Evolutionary conservation across 2,113 vertebrate genomes (phyloP), one percentile per base, ranked within the genome.

Genomic region (Notiomystis cincta): DNA sequence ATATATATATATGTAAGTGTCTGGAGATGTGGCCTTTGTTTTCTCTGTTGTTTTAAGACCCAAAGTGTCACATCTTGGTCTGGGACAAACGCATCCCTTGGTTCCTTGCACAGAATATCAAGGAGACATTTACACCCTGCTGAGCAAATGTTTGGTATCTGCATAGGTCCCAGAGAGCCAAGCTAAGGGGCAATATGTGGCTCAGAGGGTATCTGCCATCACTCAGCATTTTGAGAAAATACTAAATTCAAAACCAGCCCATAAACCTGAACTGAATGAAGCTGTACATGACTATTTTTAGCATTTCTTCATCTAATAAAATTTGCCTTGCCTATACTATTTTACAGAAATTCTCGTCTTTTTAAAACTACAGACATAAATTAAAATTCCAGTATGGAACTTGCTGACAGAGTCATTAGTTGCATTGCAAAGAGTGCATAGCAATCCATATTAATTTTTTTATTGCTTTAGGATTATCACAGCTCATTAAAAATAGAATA

Each of bases 71-170:
- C 96, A 93, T 45, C 96, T 11, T 97, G 83, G 94, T 97, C 50
- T 96, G 89, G 61, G 96, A 94, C 92, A 96, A 47, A 71, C 35
- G 87, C 40, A 38, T 62, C 40, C 65, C 65, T 6, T 90, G 94
- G 11, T 96, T 98, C 79, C 96, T 96, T n/a, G 53, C 11, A 95
- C 94, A n/a, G 87, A 92, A 70, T 96, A 92, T 97, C 75, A 96
- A 96, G 97, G 96, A 78, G 53, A 44, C 4, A 4, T 54, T 54
- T 69, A 25, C 35, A 44, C 17, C 0, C 3, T 1, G 1, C 12
- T 38, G 23, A 53, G 31, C 13, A 44, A 51, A 42, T 14, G 5
- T 37, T 31, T 65, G 73, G 13, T 25, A 50, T 25, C 62, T 88
- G 47, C 37, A 15, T 7, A 44, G 0, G 10, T n/a, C 18, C 22